phyloP scores from a whole-genome alignment of 2,888 invertebrate species.

The Ennomos fuscantarius region DNA sequence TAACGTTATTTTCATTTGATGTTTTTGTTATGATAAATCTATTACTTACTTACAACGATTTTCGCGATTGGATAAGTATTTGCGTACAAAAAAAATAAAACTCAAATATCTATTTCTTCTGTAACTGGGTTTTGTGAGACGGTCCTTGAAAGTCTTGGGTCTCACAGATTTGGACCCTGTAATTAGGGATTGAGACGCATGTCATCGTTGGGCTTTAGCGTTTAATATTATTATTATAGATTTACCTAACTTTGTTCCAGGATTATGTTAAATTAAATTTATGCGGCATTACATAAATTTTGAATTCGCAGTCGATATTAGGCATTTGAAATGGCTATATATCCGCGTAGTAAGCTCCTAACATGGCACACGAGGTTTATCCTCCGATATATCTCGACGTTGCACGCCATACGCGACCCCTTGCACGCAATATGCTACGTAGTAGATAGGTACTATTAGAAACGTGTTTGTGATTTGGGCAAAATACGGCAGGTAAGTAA shows the following conservation, averaged over 20 bases:
- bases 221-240: background rate
- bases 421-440: constrained; percentile 23
- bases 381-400: constrained; percentile 61
- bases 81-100: too few relatives aligned
- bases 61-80: too few relatives aligned
- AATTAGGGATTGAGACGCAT: too few relatives aligned
- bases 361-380: constrained; percentile 63
- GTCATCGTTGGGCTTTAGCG: too few relatives aligned
- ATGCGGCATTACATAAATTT: constrained; percentile 40
- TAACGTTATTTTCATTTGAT: background rate
- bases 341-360: constrained; percentile 57
- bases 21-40: background rate
- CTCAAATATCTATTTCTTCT: too few relatives aligned
- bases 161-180: too few relatives aligned
- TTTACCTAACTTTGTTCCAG: background rate
- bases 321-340: constrained; percentile 60
- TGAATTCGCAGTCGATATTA: constrained; percentile 53
- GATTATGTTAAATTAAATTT: background rate
- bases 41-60: too few relatives aligned
- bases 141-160: too few relatives aligned
- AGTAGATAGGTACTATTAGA: constrained; percentile 7
- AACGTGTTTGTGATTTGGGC: constrained; percentile 5
- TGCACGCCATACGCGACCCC: constrained; percentile 32
- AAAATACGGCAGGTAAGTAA: background rate
- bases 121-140: too few relatives aligned